Evolutionary conservation across 2,797 vertebrate species (phyloP).

Genomic region (Poecilia velifera): DNA sequence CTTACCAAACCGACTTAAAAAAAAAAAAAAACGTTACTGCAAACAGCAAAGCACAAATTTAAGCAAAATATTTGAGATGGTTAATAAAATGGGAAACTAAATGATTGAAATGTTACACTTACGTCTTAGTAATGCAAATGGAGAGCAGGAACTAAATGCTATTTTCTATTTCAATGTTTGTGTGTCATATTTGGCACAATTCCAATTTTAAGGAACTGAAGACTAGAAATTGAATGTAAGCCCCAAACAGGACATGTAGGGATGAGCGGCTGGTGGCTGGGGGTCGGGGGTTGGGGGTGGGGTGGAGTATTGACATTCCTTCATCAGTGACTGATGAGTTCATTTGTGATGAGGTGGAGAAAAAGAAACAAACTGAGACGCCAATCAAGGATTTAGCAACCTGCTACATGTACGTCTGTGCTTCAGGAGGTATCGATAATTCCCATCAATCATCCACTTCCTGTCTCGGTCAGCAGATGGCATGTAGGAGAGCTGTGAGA

Average conservation of each 20-base stretch:
- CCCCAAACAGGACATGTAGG: conserved; percentile 52
- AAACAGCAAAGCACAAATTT: not conserved
- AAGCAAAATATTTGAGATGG: not conserved
- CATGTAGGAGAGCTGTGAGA: conserved; percentile 73
- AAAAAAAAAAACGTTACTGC: not conserved
- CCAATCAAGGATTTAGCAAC: conserved; percentile 58
- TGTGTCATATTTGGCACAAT: not conserved
- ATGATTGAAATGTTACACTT: not conserved
- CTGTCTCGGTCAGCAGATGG: conserved; percentile 79
- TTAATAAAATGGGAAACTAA: not conserved
- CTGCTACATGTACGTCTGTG: conserved; percentile 52
- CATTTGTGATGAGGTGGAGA: conserved; percentile 62
- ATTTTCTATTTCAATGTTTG: not conserved
- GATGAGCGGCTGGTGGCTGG: conserved; percentile 9
- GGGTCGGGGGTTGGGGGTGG: not conserved
- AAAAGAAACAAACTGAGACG: conserved; percentile 67
- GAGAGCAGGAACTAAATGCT: not conserved
- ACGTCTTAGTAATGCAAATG: not conserved
- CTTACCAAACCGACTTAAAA: not conserved
- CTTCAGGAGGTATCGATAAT: conserved; percentile 71
- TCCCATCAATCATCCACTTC: conserved; percentile 79
- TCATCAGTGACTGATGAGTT: conserved; percentile 74
- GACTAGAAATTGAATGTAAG: not conserved
- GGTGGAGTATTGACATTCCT: conserved; percentile 69
- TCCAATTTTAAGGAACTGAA: not conserved